Evolutionary conservation across 2,797 vertebrate species (phyloP).

Genomic region (Amazona finschi): DNA sequence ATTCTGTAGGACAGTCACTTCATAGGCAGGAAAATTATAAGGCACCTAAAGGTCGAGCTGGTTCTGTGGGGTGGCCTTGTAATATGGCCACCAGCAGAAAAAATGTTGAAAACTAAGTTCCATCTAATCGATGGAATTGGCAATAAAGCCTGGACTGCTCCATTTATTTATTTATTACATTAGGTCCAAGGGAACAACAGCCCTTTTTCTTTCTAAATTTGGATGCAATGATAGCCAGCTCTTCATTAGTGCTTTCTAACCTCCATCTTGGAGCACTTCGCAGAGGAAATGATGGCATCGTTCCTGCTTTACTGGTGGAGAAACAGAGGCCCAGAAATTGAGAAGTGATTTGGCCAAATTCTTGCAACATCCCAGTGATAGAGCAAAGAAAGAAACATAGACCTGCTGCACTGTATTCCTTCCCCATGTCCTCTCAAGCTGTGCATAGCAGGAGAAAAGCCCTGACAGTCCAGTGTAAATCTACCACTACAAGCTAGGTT

Average conservation of each 20-base stretch:
- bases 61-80: constrained; percentile 20
- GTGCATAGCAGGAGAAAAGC: background rate
- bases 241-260: constrained; percentile 39
- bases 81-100: background rate
- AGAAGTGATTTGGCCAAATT: background rate
- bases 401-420: background rate
- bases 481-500: background rate
- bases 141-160: background rate
- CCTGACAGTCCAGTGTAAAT: background rate
- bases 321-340: background rate
- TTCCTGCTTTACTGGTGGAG: background rate
- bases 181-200: constrained; percentile 26
- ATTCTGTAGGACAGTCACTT: constrained; percentile 18
- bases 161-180: constrained; percentile 55
- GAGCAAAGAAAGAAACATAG: background rate
- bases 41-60: constrained; percentile 26
- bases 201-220: constrained; percentile 47
- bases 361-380: background rate
- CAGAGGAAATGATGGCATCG: background rate
- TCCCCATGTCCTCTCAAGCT: rapidly evolving
- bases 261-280: background rate
- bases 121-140: constrained; percentile 46
- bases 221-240: constrained; percentile 9
- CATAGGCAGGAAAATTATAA: constrained; percentile 12
- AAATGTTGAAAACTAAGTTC: constrained; percentile 16